Conservation (phyloP, 2,888 invertebrate genomes). For the Agrotis exclamationis region DNA sequence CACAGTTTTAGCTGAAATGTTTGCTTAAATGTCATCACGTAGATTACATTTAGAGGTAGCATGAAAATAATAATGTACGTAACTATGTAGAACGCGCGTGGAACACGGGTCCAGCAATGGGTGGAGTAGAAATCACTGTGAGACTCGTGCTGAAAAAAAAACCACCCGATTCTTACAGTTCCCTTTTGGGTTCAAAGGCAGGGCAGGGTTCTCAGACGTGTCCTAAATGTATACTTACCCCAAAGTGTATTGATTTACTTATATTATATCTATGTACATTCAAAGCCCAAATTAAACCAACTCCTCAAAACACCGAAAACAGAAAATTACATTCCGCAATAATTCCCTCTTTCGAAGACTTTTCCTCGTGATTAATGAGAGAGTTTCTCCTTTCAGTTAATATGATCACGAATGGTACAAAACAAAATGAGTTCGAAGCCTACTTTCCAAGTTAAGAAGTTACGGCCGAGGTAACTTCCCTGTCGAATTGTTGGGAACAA, state of each 20-base stretch:
- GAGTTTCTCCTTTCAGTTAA: slow-evolving; percentile 48
- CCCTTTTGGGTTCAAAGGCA: too few species aligned
- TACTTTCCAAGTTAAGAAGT: slow-evolving; percentile 49
- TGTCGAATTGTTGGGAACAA: slow-evolving; percentile 40
- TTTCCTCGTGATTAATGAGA: slow-evolving; percentile 42
- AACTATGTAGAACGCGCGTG: too few species aligned
- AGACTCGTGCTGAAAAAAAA: too few species aligned
- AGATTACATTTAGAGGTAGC: neutral
- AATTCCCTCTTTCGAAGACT: slow-evolving; percentile 13
- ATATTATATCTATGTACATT: too few species aligned
- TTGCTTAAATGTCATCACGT: slow-evolving; percentile 3
- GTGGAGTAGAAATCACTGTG: too few species aligned
- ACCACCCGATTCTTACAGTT: too few species aligned
- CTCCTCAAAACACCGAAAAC: slow-evolving; percentile 5
- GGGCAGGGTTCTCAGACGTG: neutral
- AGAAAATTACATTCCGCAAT: slow-evolving; percentile 32
- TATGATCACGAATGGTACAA: slow-evolving; percentile 47
- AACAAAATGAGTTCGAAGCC: slow-evolving; percentile 46
- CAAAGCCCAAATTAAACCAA: neutral
- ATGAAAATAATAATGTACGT: too few species aligned
- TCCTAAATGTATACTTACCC: neutral
- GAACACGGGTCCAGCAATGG: too few species aligned
- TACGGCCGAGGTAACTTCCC: slow-evolving; percentile 33
- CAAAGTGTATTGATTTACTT: too few species aligned
- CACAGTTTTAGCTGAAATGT: slow-evolving; percentile 28